These are phyloP conservation scores for Peromyscus eremicus DNA, from an alignment of 2,797 vertebrate genomes.

Conservation along the genomic window DNA sequence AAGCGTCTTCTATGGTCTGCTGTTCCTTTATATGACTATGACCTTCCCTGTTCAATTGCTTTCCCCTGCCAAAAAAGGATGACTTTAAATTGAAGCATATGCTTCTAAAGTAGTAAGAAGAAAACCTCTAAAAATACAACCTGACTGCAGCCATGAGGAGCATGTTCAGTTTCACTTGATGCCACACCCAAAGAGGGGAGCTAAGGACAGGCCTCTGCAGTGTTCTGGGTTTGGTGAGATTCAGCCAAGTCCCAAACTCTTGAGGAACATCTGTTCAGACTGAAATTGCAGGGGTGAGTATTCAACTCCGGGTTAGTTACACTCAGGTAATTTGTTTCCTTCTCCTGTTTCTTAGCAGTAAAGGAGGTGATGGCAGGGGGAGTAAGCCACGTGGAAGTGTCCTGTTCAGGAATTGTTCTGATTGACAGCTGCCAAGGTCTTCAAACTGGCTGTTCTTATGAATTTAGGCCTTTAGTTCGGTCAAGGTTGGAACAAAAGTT, in stretches of 20 bases:
- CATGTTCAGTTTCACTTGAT: conserved; percentile 59
- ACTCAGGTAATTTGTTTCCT: conserved; percentile 73
- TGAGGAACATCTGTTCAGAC: conserved; percentile 68
- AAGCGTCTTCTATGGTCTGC: conserved; percentile 22
- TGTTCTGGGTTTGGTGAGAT: conserved; percentile 69
- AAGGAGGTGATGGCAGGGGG: conserved; percentile 12
- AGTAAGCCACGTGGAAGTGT: conserved; percentile 17
- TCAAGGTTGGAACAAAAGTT: conserved; percentile 69
- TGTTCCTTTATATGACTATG: not conserved
- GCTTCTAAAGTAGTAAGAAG: conserved; percentile 40
- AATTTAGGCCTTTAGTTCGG: conserved; percentile 48
- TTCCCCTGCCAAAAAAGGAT: not conserved
- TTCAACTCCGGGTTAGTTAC: conserved; percentile 11
- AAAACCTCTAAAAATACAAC: conserved; percentile 55
- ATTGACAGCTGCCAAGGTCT: conserved; percentile 61
- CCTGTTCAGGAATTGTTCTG: conserved; percentile 66
- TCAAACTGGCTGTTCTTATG: conserved; percentile 66
- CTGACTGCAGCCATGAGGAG: conserved; percentile 32
- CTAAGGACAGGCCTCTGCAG: conserved; percentile 65
- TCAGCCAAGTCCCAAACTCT: conserved; percentile 66
- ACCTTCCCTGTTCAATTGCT: not conserved
- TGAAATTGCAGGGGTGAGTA: conserved; percentile 69
- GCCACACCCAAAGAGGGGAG: conserved; percentile 44
- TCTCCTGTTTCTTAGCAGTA: conserved; percentile 48
- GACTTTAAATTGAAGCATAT: conserved; percentile 43